Evolutionary conservation across 1,140 invertebrate genomes (phyloP).

Genomic region (Trypoxylus dichotomus): DNA sequence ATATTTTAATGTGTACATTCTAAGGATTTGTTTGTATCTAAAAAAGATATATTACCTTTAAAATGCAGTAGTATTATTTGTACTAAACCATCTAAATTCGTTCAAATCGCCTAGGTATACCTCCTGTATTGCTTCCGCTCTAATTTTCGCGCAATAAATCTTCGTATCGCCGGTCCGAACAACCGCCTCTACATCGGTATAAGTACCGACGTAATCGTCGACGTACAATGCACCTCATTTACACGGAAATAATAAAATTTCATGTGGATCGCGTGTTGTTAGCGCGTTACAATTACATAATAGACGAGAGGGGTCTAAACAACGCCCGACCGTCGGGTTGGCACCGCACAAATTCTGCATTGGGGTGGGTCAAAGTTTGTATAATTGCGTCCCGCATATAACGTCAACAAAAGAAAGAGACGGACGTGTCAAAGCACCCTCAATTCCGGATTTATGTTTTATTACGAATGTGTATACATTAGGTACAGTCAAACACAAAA

Average conservation of each 20-base stretch:
- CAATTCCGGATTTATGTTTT: neutral
- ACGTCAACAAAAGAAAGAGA: neutral
- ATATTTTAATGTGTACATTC: too few species aligned
- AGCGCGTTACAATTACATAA: constrained; percentile 6
- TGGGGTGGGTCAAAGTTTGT: constrained; percentile 6
- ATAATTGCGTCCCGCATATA: neutral
- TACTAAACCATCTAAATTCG: too few species aligned
- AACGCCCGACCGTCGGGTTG: too few species aligned
- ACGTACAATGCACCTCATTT: neutral
- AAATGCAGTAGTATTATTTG: too few species aligned
- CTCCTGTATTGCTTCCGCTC: too few species aligned
- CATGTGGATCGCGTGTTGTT: neutral
- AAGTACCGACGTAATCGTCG: neutral
- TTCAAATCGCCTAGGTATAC: too few species aligned
- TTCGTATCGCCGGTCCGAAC: neutral
- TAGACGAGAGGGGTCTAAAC: neutral
- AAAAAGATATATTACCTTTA: too few species aligned
- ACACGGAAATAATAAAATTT: constrained; percentile 23
- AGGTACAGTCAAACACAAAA: too few species aligned
- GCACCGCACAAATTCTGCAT: neutral
- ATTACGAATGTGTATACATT: neutral
- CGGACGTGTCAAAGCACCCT: neutral
- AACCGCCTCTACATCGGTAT: neutral
- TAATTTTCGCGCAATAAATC: too few species aligned
- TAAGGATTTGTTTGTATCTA: too few species aligned